Conservation (phyloP, 2,113 vertebrate genomes). For the Brachypodius melanocephalos region DNA sequence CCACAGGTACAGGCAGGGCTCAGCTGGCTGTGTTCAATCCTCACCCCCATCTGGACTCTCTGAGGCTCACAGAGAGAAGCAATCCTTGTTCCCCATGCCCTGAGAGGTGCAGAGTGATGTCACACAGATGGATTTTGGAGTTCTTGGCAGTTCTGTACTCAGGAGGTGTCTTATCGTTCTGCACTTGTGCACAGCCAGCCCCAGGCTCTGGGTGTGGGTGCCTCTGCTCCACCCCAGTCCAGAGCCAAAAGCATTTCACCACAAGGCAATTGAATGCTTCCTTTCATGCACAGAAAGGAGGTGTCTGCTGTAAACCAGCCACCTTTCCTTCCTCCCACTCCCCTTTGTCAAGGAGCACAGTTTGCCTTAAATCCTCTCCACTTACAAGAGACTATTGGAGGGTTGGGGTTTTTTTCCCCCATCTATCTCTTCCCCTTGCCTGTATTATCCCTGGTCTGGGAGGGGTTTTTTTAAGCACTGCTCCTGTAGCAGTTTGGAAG, state of each 20-base stretch:
- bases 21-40: not conserved
- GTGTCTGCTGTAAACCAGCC: not conserved
- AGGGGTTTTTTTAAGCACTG: not conserved
- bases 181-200: constrained; percentile 8
- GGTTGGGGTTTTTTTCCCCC: not conserved
- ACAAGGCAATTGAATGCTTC: constrained; percentile 52
- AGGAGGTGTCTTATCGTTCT: not conserved
- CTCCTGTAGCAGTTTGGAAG: not conserved
- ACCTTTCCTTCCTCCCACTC: not conserved
- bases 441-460: not conserved
- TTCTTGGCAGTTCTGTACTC: not conserved
- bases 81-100: not conserved
- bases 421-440: not conserved
- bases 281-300: constrained; percentile 22
- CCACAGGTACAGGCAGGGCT: not conserved
- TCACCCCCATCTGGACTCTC: not conserved
- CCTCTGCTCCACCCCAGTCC: not conserved
- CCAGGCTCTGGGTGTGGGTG: constrained; percentile 34
- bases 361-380: not conserved
- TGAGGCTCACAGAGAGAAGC: not conserved
- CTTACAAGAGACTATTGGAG: not conserved
- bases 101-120: not conserved
- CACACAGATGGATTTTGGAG: not conserved
- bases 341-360: not conserved
- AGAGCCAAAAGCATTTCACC: constrained; percentile 50